phyloP scores from a whole-genome alignment of 2,888 invertebrate species.

The Zhuqinia jingwanae region DNA sequence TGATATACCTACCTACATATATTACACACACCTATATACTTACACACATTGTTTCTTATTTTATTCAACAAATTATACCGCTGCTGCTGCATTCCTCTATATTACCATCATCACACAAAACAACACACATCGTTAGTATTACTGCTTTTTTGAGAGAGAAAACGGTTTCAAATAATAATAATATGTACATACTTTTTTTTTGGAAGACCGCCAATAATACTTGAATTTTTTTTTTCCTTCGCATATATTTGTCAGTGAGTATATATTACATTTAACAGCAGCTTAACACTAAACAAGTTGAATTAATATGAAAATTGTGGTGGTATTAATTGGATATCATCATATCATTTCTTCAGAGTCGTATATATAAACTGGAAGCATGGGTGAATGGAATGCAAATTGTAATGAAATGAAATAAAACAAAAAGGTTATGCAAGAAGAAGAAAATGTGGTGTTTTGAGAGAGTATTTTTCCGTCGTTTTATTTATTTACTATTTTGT shows the following conservation, averaged over 20 bases:
- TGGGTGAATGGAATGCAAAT: conserved; percentile 6
- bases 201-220: conserved; percentile 16
- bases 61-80: neutral
- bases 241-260: conserved; percentile 31
- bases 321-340: conserved; percentile 19
- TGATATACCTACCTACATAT: too few species aligned
- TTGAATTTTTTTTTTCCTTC: neutral
- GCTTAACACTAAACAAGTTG: neutral
- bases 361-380: neutral
- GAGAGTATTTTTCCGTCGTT: neutral
- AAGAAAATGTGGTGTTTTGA: too few species aligned
- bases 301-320: neutral
- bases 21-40: neutral
- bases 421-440: conserved; percentile 31
- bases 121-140: too few species aligned
- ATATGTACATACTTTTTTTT: too few species aligned
- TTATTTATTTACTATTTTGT: neutral
- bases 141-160: too few species aligned
- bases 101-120: too few species aligned
- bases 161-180: conserved; percentile 31
- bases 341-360: too few species aligned
- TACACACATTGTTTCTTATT: conserved; percentile 17
- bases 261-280: neutral
- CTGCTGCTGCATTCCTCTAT: conserved; percentile 2
- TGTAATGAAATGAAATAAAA: too few species aligned